Conservation (phyloP, 2,113 vertebrate genomes). For the Boulengeromyrus knoepffleri region DNA sequence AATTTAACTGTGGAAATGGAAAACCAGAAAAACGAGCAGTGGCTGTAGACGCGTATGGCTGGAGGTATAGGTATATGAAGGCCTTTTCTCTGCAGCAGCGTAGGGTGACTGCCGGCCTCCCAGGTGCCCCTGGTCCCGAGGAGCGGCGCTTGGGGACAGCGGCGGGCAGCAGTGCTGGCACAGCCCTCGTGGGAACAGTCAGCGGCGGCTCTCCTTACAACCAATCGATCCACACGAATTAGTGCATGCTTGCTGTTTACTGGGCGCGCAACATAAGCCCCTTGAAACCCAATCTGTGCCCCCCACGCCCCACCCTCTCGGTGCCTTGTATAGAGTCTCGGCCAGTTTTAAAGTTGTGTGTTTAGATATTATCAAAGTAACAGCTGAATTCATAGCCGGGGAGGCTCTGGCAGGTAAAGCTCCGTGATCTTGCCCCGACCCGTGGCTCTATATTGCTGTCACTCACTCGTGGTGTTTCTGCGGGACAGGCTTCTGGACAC, state of each 20-base stretch:
- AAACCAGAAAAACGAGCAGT: background rate
- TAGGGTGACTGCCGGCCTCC: background rate
- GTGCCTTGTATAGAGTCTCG: background rate
- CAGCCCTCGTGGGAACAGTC: background rate
- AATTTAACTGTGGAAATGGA: background rate
- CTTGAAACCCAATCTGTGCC: background rate
- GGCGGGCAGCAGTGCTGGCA: background rate
- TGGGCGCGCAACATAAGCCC: background rate
- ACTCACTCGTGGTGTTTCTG: background rate
- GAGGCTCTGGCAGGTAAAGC: background rate
- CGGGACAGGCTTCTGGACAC: background rate
- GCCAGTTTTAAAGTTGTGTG: background rate
- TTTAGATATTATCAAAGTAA: background rate
- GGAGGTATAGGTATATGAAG: background rate
- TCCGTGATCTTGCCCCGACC: background rate
- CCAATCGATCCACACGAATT: background rate
- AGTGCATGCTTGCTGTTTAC: constrained; percentile 4
- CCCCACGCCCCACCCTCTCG: background rate
- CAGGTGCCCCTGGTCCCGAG: background rate
- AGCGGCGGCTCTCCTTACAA: background rate
- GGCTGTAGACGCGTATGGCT: too few relatives aligned
- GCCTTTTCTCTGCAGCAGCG: background rate
- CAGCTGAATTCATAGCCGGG: background rate
- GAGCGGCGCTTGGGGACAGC: background rate
- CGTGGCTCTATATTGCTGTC: background rate